A percentile compares a stretch with the other conserved stretches of the same genome.
Evolutionary conservation across 1,140 invertebrate species (phyloP).

Genomic region (Pemphigus obesinymphae): DNA sequence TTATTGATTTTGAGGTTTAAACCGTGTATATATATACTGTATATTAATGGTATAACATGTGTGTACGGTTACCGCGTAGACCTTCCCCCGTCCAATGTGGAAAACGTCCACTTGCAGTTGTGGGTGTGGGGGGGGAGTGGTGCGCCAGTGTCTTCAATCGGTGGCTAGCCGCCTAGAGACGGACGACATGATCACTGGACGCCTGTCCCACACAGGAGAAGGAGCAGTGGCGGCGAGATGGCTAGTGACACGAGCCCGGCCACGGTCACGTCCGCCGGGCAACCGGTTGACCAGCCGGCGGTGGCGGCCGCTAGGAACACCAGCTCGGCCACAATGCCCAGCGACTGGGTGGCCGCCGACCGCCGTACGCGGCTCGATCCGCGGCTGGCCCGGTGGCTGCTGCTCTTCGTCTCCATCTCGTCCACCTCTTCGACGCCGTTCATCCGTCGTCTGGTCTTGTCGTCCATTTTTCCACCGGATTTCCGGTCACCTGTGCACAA

Average conservation of each 20-base stretch:
- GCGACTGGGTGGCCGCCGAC: background rate
- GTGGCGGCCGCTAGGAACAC: background rate
- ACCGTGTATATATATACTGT: no score
- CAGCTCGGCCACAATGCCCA: background rate
- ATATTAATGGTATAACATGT: no score
- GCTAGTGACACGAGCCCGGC: background rate
- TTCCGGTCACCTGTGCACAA: background rate
- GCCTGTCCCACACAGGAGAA: background rate
- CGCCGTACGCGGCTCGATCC: background rate
- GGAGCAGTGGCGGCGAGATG: background rate
- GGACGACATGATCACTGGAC: no score
- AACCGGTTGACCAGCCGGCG: background rate
- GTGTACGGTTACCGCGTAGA: no score
- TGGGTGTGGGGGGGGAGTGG: no score
- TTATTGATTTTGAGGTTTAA: no score
- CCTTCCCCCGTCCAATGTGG: no score
- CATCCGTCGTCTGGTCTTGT: background rate
- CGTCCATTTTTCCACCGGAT: background rate
- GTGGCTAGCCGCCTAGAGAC: no score
- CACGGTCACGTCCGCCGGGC: background rate
- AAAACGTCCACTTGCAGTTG: no score
- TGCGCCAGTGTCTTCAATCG: no score
- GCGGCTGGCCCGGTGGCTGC: conserved; percentile 14
- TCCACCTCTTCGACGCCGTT: background rate
- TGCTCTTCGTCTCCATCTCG: conserved; percentile 29